These are phyloP conservation scores for Ceratoteleas bidentatus DNA, from an alignment of 1,140 invertebrate genomes.

Conservation along the genomic window DNA sequence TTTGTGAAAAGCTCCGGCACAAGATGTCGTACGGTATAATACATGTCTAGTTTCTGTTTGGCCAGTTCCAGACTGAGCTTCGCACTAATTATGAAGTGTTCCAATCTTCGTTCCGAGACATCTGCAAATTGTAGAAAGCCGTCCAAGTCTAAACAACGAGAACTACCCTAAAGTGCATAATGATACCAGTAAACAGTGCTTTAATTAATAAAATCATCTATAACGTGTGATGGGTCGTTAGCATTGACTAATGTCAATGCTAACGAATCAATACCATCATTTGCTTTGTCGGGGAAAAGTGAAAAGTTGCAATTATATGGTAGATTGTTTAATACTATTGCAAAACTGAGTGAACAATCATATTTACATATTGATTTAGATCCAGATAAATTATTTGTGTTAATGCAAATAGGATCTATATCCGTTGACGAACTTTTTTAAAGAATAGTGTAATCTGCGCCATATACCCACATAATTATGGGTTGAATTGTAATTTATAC, in stretches of 20 bases:
- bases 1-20: conserved; percentile 79
- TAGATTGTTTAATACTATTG: not conserved
- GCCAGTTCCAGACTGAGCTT: conserved; percentile 80
- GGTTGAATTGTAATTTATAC: conserved; percentile 23
- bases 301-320: too few species aligned
- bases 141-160: conserved; percentile 61
- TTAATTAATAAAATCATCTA: conserved; percentile 63
- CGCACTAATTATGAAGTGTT: conserved; percentile 76
- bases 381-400: not conserved
- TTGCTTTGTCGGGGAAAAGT: conserved; percentile 3
- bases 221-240: conserved; percentile 19
- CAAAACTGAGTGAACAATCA: not conserved
- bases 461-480: not conserved
- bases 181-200: conserved; percentile 56
- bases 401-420: not conserved
- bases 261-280: conserved; percentile 25
- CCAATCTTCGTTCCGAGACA: conserved; percentile 75
- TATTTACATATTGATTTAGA: too few species aligned
- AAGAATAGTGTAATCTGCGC: not conserved
- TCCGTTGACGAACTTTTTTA: too few species aligned
- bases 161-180: conserved; percentile 60
- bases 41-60: conserved; percentile 81
- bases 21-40: conserved; percentile 77
- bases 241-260: conserved; percentile 17
- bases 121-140: conserved; percentile 69